These are phyloP conservation scores for Amphiprion clarkii DNA, from an alignment of 2,797 vertebrate species.

Conservation along the genomic window DNA sequence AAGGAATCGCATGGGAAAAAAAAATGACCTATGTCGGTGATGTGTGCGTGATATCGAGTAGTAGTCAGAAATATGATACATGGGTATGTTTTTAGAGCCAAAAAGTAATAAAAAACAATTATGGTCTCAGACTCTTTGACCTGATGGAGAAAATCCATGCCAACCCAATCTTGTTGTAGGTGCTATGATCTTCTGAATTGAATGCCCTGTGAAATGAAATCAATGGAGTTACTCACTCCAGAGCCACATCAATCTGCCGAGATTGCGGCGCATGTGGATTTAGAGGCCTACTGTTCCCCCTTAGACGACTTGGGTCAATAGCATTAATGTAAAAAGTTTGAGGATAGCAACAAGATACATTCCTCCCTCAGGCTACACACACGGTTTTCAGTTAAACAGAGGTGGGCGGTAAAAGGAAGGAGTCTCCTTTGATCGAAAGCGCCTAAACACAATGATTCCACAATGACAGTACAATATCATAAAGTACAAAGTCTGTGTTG, in stretches of 20 bases:
- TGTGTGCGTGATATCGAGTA: slow-evolving; percentile 59
- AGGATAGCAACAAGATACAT: slow-evolving; percentile 36
- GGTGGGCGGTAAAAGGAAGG: slow-evolving; percentile 14
- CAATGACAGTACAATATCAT: background rate
- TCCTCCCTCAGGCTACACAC: background rate
- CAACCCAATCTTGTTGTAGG: slow-evolving; percentile 81
- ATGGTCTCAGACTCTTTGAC: slow-evolving; percentile 81
- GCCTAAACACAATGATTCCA: slow-evolving; percentile 8
- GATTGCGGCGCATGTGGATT: slow-evolving; percentile 67
- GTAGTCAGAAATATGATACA: slow-evolving; percentile 78
- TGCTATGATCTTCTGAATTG: slow-evolving; percentile 78
- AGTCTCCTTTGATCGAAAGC: slow-evolving; percentile 7
- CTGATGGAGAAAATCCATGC: slow-evolving; percentile 83
- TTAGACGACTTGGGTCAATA: slow-evolving; percentile 68
- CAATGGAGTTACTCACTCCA: slow-evolving; percentile 78
- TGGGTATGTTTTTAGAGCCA: slow-evolving; percentile 75
- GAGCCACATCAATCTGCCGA: slow-evolving; percentile 74
- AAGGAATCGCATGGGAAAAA: slow-evolving; percentile 27
- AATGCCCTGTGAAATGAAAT: slow-evolving; percentile 82
- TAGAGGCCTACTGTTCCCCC: slow-evolving; percentile 55
- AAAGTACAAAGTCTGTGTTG: background rate
- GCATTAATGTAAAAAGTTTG: slow-evolving; percentile 72
- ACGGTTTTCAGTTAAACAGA: slow-evolving; percentile 4
- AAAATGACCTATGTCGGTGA: slow-evolving; percentile 40
- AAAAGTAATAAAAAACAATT: slow-evolving; percentile 86